Evolutionary conservation across 2,888 invertebrate genomes (phyloP).

Genomic region (Ditylenchus weischeri): DNA sequence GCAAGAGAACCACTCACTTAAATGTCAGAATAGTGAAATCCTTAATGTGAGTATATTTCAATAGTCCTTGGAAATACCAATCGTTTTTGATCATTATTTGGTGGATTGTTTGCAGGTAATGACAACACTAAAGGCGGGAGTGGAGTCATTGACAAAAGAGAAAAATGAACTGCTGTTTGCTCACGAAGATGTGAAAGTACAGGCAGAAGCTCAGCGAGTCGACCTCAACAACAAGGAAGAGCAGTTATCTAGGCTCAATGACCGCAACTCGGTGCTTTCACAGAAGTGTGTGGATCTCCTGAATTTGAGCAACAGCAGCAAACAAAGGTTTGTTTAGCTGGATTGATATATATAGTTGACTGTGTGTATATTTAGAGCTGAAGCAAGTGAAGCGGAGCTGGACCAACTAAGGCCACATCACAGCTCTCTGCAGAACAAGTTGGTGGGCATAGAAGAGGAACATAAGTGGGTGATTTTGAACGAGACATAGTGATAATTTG

Average conservation of each 20-base stretch:
- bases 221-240: constrained; percentile 14
- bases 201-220: constrained; percentile 20
- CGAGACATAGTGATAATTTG: background rate
- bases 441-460: constrained; percentile 14
- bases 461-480: constrained; percentile 9
- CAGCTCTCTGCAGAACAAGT: constrained; percentile 19
- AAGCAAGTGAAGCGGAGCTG: constrained; percentile 22
- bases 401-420: constrained; percentile 21
- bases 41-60: constrained; percentile 3
- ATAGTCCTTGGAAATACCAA: constrained; percentile 1
- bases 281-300: constrained; percentile 28
- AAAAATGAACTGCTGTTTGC: constrained; percentile 20
- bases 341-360: background rate
- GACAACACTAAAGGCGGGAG: constrained; percentile 29
- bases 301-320: constrained; percentile 17
- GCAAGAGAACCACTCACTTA: constrained; percentile 14
- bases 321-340: constrained; percentile 12
- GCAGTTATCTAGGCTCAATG: constrained; percentile 22
- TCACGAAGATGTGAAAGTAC: constrained; percentile 21
- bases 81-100: background rate
- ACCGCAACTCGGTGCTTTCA: constrained; percentile 23
- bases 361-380: constrained; percentile 15
- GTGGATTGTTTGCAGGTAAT: constrained; percentile 19
- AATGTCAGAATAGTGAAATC: constrained; percentile 19
- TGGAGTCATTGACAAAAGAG: constrained; percentile 27